Conservation (phyloP, 2,113 vertebrate species). For the Puffinus mauretanicus region DNA sequence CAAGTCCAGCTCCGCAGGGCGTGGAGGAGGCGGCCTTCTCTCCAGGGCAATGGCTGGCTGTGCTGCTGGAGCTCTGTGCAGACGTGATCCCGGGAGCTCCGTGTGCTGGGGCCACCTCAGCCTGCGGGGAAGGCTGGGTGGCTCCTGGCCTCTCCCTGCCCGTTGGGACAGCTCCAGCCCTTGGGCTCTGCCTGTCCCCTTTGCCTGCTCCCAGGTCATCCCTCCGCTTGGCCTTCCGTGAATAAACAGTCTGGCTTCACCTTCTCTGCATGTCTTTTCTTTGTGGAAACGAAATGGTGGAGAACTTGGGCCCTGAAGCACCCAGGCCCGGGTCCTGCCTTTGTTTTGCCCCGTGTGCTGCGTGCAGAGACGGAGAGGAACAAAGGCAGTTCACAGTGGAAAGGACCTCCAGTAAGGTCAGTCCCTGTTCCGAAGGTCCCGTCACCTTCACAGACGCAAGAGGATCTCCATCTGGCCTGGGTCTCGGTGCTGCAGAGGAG, state of each 20-base stretch:
- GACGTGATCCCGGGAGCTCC: too few species aligned
- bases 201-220: neutral
- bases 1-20: too few species aligned
- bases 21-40: too few species aligned
- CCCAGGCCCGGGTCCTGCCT: neutral
- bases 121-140: too few species aligned
- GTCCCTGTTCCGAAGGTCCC: neutral
- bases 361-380: neutral
- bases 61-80: neutral
- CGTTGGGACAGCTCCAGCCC: neutral
- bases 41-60: neutral
- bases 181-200: too few species aligned
- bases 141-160: neutral
- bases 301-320: neutral
- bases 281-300: neutral
- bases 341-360: neutral
- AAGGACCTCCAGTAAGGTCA: neutral
- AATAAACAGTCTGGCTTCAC: neutral
- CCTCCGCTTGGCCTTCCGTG: neutral
- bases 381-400: neutral
- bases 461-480: neutral
- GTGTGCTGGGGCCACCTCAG: neutral
- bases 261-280: neutral
- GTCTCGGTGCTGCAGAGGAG: neutral
- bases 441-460: neutral